Base-by-base conservation (phyloP, 1,140 invertebrate genomes). In the Pogonus chalceus region DNA sequence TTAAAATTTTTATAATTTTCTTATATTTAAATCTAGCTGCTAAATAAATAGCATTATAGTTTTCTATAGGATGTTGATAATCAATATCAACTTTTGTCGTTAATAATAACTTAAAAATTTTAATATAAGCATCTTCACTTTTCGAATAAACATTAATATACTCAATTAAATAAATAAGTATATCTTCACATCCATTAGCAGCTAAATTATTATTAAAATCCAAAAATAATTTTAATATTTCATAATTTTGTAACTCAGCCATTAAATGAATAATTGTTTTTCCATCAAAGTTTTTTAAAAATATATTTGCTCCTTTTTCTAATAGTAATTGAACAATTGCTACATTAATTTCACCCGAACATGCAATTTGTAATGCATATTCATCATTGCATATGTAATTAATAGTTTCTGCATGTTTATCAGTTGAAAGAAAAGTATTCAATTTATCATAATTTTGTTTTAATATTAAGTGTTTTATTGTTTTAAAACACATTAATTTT, bases 181-280 rank as follows among this genome's bases (percentile, higher is more conserved):
- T 83, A 18, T 79, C 75, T 23, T 76, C 71, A 56, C 72, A 72
- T 53, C 72, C 73, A 1, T 72, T 65, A 53, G 78, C 74, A 2
- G 78, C 67, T 49, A 79, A 68, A 14, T 82, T 72, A 51, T 74
- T 70, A 2, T 71, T 69, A 2, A 60, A 52, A 23, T 76, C 64
- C 10, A 77, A 65, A 14, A 88, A 62, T 2, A 66, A 60, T 21
- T 64, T 58, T 2, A 88, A 53, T 9, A 77, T 77, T 2, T 74
- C 66, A 1, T 69, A 62, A 61, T 84, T 75, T 35, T 75, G 73
- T 1, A 68, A 73, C 61, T 83, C 77, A 1, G 77, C 73, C 1
- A 82, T 82, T 52, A 81, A 83, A 68, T 84, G 85, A 35, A 88
- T 72, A 0, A 83, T 81, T 1, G 77, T 76, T 57, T 79, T 79